Conservation (phyloP, 2,888 invertebrate genomes). For the Patella caerulea region DNA sequence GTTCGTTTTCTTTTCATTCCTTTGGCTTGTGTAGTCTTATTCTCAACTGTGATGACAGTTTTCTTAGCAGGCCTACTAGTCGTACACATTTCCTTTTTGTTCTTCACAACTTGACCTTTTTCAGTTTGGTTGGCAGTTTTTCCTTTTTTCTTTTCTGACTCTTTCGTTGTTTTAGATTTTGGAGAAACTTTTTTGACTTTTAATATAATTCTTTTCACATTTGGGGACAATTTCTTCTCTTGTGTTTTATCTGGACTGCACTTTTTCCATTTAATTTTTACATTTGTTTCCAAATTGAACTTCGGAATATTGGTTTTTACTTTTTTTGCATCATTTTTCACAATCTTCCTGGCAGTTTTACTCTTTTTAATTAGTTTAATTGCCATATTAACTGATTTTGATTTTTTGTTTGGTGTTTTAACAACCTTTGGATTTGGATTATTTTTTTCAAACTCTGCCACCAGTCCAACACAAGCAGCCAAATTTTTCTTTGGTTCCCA, state of each 20-base stretch:
- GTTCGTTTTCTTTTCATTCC: neutral
- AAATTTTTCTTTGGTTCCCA: slow-evolving; percentile 64
- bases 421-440: slow-evolving; percentile 16
- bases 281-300: neutral
- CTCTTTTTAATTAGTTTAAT: slow-evolving; percentile 36
- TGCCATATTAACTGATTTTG: neutral
- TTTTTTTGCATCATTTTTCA: neutral
- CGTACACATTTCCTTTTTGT: too few species aligned
- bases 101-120: neutral
- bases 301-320: neutral
- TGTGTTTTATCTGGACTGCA: neutral
- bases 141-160: neutral
- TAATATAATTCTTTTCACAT: neutral
- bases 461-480: slow-evolving; percentile 43
- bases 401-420: too few species aligned
- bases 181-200: slow-evolving; percentile 1
- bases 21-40: neutral
- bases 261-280: neutral
- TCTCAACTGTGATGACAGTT: too few species aligned
- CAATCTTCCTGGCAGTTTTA: slow-evolving; percentile 25
- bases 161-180: neutral
- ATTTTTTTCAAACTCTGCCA: slow-evolving; percentile 44
- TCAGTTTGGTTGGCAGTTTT: slow-evolving; percentile 10
- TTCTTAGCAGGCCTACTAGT: too few species aligned
- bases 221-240: neutral